These are phyloP conservation scores for Dryobates pubescens DNA, from an alignment of 2,797 vertebrate genomes.

Conservation along the genomic window DNA sequence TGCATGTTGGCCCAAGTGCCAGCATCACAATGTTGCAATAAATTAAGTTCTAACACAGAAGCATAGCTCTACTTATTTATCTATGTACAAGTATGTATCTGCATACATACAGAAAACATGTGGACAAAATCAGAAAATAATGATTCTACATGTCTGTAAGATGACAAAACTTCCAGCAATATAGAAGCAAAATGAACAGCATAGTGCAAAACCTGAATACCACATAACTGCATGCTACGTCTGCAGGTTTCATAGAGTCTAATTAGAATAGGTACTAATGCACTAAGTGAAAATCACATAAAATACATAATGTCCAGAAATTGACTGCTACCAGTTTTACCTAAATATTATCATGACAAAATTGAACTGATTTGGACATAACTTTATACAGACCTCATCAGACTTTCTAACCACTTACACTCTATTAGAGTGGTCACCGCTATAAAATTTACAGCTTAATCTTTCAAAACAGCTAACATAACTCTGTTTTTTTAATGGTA, in stretches of 20 bases:
- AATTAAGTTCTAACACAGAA: constrained; percentile 55
- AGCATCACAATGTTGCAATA: constrained; percentile 40
- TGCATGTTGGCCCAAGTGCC: constrained; percentile 27
- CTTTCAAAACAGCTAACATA: background rate
- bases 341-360: constrained; percentile 3
- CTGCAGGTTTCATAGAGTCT: background rate
- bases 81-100: background rate
- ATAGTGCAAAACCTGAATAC: background rate
- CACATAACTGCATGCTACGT: background rate
- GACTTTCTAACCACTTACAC: background rate
- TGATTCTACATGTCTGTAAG: background rate
- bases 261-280: background rate
- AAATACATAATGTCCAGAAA: constrained; percentile 8
- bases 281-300: background rate
- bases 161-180: background rate
- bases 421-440: background rate
- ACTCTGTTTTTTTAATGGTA: background rate
- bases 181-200: background rate
- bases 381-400: background rate
- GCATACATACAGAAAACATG: background rate
- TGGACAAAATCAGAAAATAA: constrained; percentile 11
- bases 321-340: background rate
- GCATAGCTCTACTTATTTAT: constrained; percentile 26
- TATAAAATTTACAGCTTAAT: background rate
- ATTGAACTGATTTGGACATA: background rate